Base-by-base conservation (phyloP, 2,113 vertebrate genomes). In the Ctenomys sociabilis region DNA sequence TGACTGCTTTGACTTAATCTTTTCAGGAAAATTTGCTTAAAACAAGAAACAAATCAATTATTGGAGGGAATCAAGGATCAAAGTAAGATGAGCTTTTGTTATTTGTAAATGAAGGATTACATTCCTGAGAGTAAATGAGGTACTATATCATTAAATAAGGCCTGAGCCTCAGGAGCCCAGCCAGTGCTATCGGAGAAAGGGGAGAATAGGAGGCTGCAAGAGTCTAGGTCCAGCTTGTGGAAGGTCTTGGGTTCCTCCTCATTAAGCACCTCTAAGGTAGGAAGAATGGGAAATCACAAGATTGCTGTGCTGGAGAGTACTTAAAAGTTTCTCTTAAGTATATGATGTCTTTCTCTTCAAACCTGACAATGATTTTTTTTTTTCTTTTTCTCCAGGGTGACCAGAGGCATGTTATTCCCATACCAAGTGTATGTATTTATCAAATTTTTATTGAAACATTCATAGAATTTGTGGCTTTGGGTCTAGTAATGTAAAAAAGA, bases 351-450 rank as follows among this genome's bases (percentile, higher is more conserved):
- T 97, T 93, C 97, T 97, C 97, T 96, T 97, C 93, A 97, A 96
- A 97, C 88, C 96, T 98, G 97, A 98, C 95, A 95, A 88, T 98
- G 95, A 98, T 97, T 94, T 98, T 97, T 98, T 98, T 98, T 97
- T 98, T 95, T 97, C 97, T 97, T 98, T 98, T 98, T 98, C 98
- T 97, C 96, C 98, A 99, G 99, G 99, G 98, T 99, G 99, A 99
- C 99, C 99, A 99, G 99, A 99, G 99, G 98, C 99, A 99, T 98
- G 98, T 99, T 99, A 99, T 99, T 98, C 98, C 99, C 98, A 98
- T 99, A 98, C 99, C 99, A 97, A 99, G 99, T 99, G 99, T 99
- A 99, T 98, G 99, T 99, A 98, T 98, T 98, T 98, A 97, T 97
- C 96, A 94, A 24, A 21, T 95, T 96, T 80, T 85, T 96, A 85